Evolutionary conservation across 1,140 invertebrate species (phyloP), one percentile per base, ranked within the genome.

Genomic region (Drosophila pruinosa): DNA sequence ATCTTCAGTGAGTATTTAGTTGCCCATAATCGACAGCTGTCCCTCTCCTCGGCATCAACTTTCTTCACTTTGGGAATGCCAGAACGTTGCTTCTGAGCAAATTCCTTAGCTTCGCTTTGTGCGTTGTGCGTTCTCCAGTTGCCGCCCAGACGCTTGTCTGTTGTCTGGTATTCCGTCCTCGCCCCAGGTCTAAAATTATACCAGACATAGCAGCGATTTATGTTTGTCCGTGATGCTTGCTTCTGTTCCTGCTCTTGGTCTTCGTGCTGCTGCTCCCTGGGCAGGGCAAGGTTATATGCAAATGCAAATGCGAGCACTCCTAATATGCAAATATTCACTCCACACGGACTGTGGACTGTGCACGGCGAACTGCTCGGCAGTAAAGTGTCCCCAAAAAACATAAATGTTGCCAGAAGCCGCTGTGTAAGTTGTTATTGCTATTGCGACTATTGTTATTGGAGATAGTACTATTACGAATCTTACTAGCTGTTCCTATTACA

Each of bases 131-230:
- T 21, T 28, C 53, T 14, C 39, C 39, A 34, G 28, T 43, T 41
- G 57, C 58, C 39, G 45, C 19, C 28, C 61, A 69, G 74, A 82
- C 69, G 61, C 71, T 76, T 75, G 72, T 67, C 59, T 72, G 76
- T 76, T 75, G 72, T 67, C 59, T 72, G 76, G 48, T 24, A 14
- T 43, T n/a, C 6, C 45, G 39, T 22, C 4, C 36, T 62, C 57
- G 41, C 72, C 78, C 15, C 43, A 72, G 31, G 45, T 78, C 78
- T 81, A 81, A 74, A 81, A 83, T 74, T 81, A 78, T 43, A 64
- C 31, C 73, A 81, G 77, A 76, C 78, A 62, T 28, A 48, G 67
- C 26, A 26, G 39, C 71, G 65, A 75, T 75, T 79, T 80, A 81
- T 77, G 72, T 56, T 65, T 75, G 8, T 6, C 14, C 10, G n/a